A percentile compares a stretch with the other conserved stretches of the same genome.
phyloP scores from a whole-genome alignment of 2,113 vertebrate genomes.

The Leuciscus idus region DNA sequence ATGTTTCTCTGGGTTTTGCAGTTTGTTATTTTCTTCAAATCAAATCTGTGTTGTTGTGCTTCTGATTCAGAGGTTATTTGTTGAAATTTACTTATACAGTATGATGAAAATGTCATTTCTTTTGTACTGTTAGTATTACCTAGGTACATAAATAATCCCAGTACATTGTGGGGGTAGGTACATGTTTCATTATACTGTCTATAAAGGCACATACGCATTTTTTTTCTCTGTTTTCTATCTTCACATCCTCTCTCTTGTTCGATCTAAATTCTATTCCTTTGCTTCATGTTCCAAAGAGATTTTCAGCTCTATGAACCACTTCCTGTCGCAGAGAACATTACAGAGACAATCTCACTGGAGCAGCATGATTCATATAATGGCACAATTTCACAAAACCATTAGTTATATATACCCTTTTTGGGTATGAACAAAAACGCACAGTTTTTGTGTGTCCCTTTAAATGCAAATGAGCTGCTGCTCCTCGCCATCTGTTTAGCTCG shows the following conservation, averaged over 20 bases:
- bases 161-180: background rate
- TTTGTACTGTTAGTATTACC: background rate
- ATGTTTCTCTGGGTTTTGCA: background rate
- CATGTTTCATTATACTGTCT: background rate
- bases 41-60: background rate
- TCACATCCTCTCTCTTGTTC: background rate
- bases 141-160: background rate
- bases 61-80: background rate
- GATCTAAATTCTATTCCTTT: background rate
- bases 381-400: background rate
- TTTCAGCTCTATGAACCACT: background rate
- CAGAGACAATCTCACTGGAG: background rate
- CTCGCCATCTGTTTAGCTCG: too few species aligned
- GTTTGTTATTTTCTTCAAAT: background rate
- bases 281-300: background rate
- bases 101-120: background rate
- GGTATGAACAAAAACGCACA: too few species aligned
- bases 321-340: background rate
- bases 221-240: background rate
- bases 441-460: too few species aligned
- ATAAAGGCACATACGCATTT: background rate
- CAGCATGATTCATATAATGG: background rate
- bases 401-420: background rate
- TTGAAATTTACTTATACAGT: too few species aligned
- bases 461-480: too few species aligned